Percentiles rank a stretch among this genome's conserved stretches.
These are phyloP conservation scores for Aphrophora alni DNA, from an alignment of 2,888 invertebrate genomes.

Conservation along the genomic window DNA sequence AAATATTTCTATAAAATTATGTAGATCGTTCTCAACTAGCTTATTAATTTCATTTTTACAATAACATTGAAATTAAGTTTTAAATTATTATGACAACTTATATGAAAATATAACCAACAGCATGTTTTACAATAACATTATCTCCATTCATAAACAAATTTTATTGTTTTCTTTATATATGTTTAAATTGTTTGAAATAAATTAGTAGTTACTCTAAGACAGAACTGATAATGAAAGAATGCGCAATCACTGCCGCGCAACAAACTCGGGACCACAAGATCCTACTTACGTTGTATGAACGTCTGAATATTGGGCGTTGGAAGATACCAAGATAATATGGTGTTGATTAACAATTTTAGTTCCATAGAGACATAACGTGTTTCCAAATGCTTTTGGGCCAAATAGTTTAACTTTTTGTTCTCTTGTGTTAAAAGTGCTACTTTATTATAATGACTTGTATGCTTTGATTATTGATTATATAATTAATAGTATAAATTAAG, in stretches of 20 bases:
- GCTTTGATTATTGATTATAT: slow-evolving; percentile 9
- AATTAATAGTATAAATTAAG: slow-evolving; percentile 15
- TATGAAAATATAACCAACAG: neutral
- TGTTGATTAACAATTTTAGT: neutral
- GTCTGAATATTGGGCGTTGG: neutral
- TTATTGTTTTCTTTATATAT: neutral
- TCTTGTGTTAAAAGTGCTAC: slow-evolving; percentile 11
- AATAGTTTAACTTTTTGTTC: slow-evolving; percentile 32
- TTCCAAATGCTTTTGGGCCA: slow-evolving; percentile 35
- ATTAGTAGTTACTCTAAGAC: slow-evolving; percentile 2
- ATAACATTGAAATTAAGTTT: too few species aligned
- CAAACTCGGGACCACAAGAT: slow-evolving; percentile 28
- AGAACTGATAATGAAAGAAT: slow-evolving; percentile 16
- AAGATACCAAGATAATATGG: slow-evolving; percentile 6
- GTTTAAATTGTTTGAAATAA: neutral
- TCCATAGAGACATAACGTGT: neutral
- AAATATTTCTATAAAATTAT: too few species aligned
- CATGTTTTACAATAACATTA: neutral
- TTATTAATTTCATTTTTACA: too few species aligned
- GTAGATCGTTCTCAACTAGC: too few species aligned
- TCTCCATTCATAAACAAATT: neutral
- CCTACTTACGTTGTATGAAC: neutral
- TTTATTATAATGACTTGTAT: slow-evolving; percentile 18
- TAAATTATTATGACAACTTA: too few species aligned
- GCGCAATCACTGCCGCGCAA: slow-evolving; percentile 29